Evolutionary conservation across 2,113 vertebrate species (phyloP).

Genomic region (Ictalurus furcatus): DNA sequence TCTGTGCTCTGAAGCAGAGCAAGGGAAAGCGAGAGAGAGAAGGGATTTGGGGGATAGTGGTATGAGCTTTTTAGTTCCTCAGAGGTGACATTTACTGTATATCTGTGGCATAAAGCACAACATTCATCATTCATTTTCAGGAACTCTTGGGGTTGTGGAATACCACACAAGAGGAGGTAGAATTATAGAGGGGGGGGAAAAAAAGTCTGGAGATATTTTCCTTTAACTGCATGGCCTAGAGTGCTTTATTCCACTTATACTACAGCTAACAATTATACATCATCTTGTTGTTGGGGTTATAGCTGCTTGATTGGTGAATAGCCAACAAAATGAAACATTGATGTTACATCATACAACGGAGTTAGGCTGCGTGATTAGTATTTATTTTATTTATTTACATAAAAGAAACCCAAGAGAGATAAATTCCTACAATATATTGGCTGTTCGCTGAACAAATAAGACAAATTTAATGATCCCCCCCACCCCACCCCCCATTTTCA

Average conservation of each 20-base stretch:
- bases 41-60: neutral
- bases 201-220: neutral
- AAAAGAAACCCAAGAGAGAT: too few relatives aligned
- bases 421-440: too few relatives aligned
- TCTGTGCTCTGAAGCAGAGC: neutral
- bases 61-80: neutral
- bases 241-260: neutral
- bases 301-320: neutral
- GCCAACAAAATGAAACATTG: neutral
- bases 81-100: conserved; percentile 8
- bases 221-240: neutral
- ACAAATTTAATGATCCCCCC: too few relatives aligned
- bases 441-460: too few relatives aligned
- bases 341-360: neutral
- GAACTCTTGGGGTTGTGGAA: neutral
- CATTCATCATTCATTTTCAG: neutral
- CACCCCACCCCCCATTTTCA: too few relatives aligned
- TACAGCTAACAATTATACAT: neutral
- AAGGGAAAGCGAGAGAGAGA: neutral
- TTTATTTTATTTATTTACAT: neutral
- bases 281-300: neutral
- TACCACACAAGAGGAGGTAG: neutral
- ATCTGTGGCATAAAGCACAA: neutral
- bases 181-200: neutral
- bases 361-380: neutral